Conservation (phyloP, 2,888 invertebrate species). For the Polydrusus pterygomalis region DNA sequence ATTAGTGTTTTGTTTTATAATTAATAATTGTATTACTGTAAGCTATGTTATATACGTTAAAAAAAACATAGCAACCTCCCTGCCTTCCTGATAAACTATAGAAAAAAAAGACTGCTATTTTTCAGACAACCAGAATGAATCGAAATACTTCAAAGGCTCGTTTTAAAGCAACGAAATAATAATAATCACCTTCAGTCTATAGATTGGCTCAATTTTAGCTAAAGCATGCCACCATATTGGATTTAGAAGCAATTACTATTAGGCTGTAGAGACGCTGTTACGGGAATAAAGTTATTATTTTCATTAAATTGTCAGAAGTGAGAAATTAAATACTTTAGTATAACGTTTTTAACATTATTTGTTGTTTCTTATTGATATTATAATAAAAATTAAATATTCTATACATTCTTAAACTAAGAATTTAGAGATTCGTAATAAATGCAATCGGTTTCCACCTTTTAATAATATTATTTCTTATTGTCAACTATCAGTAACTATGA, state of each 20-base stretch:
- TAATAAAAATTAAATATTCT: too few relatives aligned
- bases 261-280: neutral
- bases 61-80: too few relatives aligned
- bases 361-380: too few relatives aligned
- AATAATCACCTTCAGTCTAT: slow-evolving; percentile 19
- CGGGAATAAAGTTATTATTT: neutral
- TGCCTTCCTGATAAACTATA: neutral
- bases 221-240: slow-evolving; percentile 20
- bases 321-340: neutral
- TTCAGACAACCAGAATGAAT: neutral
- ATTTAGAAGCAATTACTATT: slow-evolving; percentile 25
- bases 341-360: too few relatives aligned
- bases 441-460: too few relatives aligned
- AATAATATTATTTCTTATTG: too few relatives aligned
- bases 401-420: too few relatives aligned
- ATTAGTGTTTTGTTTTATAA: too few relatives aligned
- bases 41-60: too few relatives aligned
- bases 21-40: too few relatives aligned
- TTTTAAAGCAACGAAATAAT: slow-evolving; percentile 24
- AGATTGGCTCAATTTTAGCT: slow-evolving; percentile 23
- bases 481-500: too few relatives aligned
- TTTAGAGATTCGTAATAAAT: too few relatives aligned
- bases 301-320: neutral
- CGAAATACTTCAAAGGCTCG: slow-evolving; percentile 6
- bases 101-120: neutral